These are phyloP conservation scores for Cosmorhoe ocellata DNA, from an alignment of 2,888 invertebrate species.

Conservation along the genomic window DNA sequence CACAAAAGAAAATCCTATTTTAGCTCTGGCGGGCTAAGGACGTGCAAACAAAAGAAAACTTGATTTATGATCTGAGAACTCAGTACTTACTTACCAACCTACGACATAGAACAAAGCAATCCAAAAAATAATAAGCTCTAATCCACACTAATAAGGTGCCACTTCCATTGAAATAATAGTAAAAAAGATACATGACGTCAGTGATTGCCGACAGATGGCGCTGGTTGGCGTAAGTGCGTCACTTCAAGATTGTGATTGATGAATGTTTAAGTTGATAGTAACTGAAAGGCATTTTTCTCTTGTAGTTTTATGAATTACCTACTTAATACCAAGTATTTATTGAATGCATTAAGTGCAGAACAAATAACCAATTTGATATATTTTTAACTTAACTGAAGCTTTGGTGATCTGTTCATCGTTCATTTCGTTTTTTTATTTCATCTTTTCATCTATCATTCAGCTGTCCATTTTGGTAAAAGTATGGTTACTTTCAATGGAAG, in stretches of 20 bases:
- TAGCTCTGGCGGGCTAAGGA: slow-evolving; percentile 34
- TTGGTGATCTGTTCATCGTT: no score
- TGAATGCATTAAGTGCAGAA: no score
- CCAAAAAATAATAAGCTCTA: slow-evolving; percentile 8
- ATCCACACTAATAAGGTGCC: not conserved
- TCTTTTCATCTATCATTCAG: no score
- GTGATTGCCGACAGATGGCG: slow-evolving; percentile 17
- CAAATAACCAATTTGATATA: no score
- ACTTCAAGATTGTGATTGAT: slow-evolving; percentile 14
- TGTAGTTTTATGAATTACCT: no score
- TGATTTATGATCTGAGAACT: slow-evolving; percentile 37
- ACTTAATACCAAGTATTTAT: no score
- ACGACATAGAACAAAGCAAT: no score
- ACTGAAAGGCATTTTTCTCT: no score
- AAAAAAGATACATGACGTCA: slow-evolving; percentile 17
- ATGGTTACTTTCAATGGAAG: no score
- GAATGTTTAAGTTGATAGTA: not conserved
- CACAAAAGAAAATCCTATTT: slow-evolving; percentile 34
- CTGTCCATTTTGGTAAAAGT: no score
- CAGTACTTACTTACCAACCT: not conserved
- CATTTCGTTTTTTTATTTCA: no score
- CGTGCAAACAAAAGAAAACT: slow-evolving; percentile 39
- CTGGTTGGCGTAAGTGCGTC: slow-evolving; percentile 15
- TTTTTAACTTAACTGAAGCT: no score
- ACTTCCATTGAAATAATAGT: not conserved